Evolutionary conservation across 2,888 invertebrate species (phyloP).

Genomic region (Morinoia aosen): DNA sequence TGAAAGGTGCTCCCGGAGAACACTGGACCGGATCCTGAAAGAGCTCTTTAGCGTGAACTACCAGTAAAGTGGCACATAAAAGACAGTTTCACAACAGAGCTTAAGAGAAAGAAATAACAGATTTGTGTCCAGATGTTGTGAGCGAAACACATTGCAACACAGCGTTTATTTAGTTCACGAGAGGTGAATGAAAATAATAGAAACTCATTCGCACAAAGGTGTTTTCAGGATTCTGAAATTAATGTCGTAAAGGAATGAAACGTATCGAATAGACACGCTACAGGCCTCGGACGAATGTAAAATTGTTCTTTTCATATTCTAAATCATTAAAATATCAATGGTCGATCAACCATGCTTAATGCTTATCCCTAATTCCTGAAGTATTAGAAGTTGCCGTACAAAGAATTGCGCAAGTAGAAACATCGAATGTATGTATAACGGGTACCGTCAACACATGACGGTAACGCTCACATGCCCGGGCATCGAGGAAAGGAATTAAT

Average conservation of each 20-base stretch:
- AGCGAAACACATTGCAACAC: not conserved
- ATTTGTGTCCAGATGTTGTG: not conserved
- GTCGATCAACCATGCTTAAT: not conserved
- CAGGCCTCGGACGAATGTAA: not conserved
- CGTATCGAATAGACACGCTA: too few species aligned
- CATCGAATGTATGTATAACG: not conserved
- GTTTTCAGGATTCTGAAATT: not conserved
- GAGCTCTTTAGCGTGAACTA: not conserved
- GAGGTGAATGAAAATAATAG: not conserved
- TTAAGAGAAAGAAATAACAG: not conserved
- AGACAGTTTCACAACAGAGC: not conserved
- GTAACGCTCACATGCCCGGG: too few species aligned
- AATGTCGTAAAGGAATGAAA: not conserved
- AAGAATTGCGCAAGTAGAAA: not conserved
- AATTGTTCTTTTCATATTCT: not conserved
- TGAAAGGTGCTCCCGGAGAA: not conserved
- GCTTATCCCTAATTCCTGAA: not conserved
- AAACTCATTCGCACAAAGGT: not conserved
- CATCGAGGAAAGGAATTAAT: not conserved
- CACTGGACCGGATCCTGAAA: not conserved
- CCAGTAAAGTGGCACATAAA: not conserved
- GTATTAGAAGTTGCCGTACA: not conserved
- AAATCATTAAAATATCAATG: not conserved
- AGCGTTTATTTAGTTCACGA: not conserved
- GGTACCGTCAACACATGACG: too few species aligned